phyloP scores from a whole-genome alignment of 1,140 invertebrate genomes.

The Drosophila cardini region DNA sequence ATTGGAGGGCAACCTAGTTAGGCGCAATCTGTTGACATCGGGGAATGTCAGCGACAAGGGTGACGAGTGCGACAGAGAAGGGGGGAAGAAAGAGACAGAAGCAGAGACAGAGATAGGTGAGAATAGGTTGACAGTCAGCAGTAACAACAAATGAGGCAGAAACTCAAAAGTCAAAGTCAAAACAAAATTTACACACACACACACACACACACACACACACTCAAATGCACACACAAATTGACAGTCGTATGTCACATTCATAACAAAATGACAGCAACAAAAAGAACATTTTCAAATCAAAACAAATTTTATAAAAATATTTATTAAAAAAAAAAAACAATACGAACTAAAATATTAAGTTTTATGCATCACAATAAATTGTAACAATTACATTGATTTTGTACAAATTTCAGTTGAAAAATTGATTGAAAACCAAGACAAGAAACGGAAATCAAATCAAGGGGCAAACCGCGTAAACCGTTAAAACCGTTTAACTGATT shows the following conservation, averaged over 20 bases:
- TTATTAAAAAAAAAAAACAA: neutral
- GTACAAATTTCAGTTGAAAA: slow-evolving; percentile 63
- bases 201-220: no score
- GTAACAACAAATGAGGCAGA: slow-evolving; percentile 19
- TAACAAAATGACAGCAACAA: neutral
- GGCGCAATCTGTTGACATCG: slow-evolving; percentile 10
- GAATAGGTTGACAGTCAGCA: slow-evolving; percentile 13
- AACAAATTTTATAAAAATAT: slow-evolving; percentile 1
- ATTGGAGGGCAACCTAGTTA: slow-evolving; percentile 13
- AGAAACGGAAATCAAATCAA: slow-evolving; percentile 13
- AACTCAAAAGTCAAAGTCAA: slow-evolving; percentile 27
- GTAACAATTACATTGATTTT: slow-evolving; percentile 40
- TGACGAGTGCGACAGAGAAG: neutral
- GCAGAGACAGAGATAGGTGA: neutral
- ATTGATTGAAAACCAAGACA: slow-evolving; percentile 18
- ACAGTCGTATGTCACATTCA: neutral
- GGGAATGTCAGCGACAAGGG: neutral
- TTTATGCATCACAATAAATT: slow-evolving; percentile 22
- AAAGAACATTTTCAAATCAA: neutral
- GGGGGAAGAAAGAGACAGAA: neutral
- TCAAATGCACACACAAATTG: slow-evolving; percentile 1
- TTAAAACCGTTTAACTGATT: slow-evolving; percentile 2
- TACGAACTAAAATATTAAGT: slow-evolving; percentile 13
- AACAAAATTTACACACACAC: slow-evolving; percentile 9
- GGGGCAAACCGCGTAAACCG: slow-evolving; percentile 1